Base-by-base conservation (phyloP, 2,888 invertebrate species). In the Agonopterix arenella region DNA sequence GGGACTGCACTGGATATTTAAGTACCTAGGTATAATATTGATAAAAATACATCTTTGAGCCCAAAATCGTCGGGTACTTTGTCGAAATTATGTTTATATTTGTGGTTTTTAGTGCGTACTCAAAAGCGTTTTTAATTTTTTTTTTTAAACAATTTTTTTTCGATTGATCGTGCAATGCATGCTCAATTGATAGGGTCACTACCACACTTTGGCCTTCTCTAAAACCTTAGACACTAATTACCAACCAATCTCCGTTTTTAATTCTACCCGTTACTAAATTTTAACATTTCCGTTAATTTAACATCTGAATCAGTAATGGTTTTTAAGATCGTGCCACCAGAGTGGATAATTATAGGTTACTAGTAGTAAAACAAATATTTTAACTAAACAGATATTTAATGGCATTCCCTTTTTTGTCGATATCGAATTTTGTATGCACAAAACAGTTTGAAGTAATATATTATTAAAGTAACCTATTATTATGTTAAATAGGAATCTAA, bases 291-390 rank as follows among this genome's bases (percentile, higher is more conserved):
- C 65, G 67, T 68, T 67, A 66, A 59, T 59, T 58, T 55, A 54
- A 57, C n/a, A 48, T 53, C 66, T 61, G 52, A 57, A 61, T 67
- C 56, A 61, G 66, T 28, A 66, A 68, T 68, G 64, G 49, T 57
- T 56, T 57, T 56, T 48, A 54, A 56, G 56, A 52, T 49, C 51
- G 53, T 64, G 66, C 76, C 76, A 70, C 77, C 76, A 50, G 59
- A 68, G 73, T 70, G 46, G 76, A 76, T 78, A 80, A 78, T 80
- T 76, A 73, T 56, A 66, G 68, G 67, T 66, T 73, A 50, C 52
- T 50, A 53, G 49, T 62, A 61, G 56, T 64, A 67, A 71, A 73
- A 70, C 73, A 74, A 74, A 73, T 61, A 71, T 63, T 67, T 28
- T 59, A 52, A 54, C 60, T 64, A 65, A 66, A 62, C 60, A 54